phyloP scores from a whole-genome alignment of 2,797 vertebrate genomes.

The Peromyscus eremicus region DNA sequence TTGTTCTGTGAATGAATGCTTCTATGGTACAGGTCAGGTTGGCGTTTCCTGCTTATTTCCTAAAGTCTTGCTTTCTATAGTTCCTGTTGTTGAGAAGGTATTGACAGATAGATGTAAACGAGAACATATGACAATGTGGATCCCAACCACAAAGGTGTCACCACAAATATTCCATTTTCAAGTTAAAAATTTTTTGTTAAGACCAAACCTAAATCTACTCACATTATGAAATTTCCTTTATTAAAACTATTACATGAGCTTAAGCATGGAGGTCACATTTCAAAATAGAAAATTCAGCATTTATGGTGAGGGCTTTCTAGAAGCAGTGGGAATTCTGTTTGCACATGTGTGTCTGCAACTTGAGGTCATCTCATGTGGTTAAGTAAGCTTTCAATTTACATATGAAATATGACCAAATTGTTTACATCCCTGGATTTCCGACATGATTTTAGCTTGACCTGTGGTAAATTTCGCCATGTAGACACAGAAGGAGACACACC shows the following conservation, averaged over 20 bases:
- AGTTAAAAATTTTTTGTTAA: background rate
- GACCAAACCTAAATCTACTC: background rate
- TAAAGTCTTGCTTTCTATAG: background rate
- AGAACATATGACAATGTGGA: background rate
- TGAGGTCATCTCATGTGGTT: slow-evolving; percentile 42
- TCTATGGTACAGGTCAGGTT: background rate
- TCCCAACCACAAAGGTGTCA: background rate
- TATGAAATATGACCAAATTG: slow-evolving; percentile 70
- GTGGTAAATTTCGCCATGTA: slow-evolving; percentile 74
- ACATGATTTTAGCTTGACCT: slow-evolving; percentile 76
- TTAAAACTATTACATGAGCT: slow-evolving; percentile 50
- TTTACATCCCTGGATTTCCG: slow-evolving; percentile 63
- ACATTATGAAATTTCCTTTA: slow-evolving; percentile 44
- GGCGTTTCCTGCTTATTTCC: background rate
- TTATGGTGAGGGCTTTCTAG: slow-evolving; percentile 3
- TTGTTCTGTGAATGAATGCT: background rate
- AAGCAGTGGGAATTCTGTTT: slow-evolving; percentile 7
- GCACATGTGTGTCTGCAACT: background rate
- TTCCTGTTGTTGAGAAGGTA: background rate
- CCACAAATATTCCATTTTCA: slow-evolving; percentile 13
- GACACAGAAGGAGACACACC: slow-evolving; percentile 79
- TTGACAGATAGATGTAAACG: background rate
- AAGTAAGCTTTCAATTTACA: slow-evolving; percentile 67
- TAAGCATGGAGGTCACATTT: slow-evolving; percentile 40
- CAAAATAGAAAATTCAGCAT: slow-evolving; percentile 49